A percentile compares a stretch with the other conserved stretches of the same genome.
phyloP scores from a whole-genome alignment of 2,113 vertebrate genomes.

The Theristicus caerulescens region DNA sequence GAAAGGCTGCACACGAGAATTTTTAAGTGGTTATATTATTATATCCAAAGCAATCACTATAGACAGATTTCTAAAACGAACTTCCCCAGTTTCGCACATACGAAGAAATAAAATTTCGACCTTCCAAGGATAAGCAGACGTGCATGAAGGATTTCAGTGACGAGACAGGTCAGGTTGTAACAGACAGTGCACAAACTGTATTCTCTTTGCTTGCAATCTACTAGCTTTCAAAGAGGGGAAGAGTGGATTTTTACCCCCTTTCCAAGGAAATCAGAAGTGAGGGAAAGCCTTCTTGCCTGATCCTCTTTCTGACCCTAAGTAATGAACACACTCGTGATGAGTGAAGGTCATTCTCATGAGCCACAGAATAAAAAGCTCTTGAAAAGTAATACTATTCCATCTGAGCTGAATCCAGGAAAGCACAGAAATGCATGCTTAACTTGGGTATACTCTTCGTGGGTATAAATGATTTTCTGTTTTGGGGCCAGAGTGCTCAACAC shows the following conservation, averaged over 20 bases:
- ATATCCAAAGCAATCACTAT: background rate
- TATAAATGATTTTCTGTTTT: background rate
- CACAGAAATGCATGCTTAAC: background rate
- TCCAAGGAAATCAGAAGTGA: background rate
- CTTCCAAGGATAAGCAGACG: background rate
- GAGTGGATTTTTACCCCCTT: background rate
- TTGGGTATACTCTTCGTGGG: background rate
- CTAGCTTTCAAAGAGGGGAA: background rate
- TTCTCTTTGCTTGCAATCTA: background rate
- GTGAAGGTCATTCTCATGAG: slow-evolving; percentile 2
- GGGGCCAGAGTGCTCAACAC: background rate
- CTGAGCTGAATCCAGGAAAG: background rate
- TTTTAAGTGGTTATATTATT: background rate
- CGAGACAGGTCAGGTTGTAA: background rate
- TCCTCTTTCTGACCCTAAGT: background rate
- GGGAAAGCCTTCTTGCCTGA: background rate
- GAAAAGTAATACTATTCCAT: background rate
- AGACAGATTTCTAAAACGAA: background rate
- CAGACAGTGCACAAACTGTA: background rate
- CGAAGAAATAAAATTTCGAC: background rate
- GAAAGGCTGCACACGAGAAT: background rate
- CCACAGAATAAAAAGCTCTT: background rate
- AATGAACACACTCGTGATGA: background rate
- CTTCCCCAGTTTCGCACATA: background rate
- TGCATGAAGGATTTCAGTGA: background rate